Conservation (phyloP, 1,140 invertebrate species). For the Sipha flava region DNA sequence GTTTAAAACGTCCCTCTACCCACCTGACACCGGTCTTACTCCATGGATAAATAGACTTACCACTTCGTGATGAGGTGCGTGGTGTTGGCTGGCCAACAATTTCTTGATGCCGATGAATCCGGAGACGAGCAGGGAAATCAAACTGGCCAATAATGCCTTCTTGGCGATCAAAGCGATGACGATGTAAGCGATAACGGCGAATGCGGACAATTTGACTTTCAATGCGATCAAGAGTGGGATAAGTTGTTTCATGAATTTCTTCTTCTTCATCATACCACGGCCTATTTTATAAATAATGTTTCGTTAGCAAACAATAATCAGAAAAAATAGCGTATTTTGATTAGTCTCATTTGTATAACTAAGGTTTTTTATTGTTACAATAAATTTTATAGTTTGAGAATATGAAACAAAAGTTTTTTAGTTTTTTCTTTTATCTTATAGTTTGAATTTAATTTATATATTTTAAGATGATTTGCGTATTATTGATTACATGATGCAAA, state of each 20-base stretch:
- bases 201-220: conserved; percentile 52
- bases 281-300: conserved; percentile 41
- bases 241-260: conserved; percentile 52
- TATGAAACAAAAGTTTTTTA: too few species aligned
- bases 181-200: conserved; percentile 52
- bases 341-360: too few species aligned
- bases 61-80: conserved; percentile 32
- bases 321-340: too few species aligned
- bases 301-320: neutral
- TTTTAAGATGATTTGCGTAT: too few species aligned
- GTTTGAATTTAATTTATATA: too few species aligned
- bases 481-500: too few species aligned
- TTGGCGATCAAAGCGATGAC: conserved; percentile 55
- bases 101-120: conserved; percentile 51
- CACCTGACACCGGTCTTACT: too few species aligned
- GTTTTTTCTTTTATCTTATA: too few species aligned
- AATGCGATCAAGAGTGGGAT: conserved; percentile 52
- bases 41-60: conserved; percentile 29
- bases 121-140: conserved; percentile 55
- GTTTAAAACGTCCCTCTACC: too few species aligned
- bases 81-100: conserved; percentile 44
- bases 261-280: conserved; percentile 49
- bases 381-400: too few species aligned
- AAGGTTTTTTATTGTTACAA: too few species aligned
- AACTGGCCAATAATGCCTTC: conserved; percentile 54